Base-by-base conservation (phyloP, 1,140 invertebrate genomes). In the Temnothorax nylanderi region DNA sequence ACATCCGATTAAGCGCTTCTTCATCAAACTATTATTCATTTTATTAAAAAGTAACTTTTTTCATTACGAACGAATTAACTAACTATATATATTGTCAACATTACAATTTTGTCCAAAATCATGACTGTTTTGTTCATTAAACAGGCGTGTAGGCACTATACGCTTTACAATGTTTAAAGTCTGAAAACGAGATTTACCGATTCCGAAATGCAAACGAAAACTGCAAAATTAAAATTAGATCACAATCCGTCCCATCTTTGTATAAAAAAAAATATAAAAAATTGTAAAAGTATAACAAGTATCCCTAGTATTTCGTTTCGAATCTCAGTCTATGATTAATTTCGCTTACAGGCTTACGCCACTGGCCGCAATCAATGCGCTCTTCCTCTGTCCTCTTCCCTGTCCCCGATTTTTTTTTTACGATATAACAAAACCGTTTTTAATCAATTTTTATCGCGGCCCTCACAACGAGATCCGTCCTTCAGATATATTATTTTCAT, bases 371-470 rank as follows among this genome's bases (percentile, higher is more conserved):
- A 75, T 84, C 69, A 84, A 16, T 75, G 49, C 51, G 26, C 54
- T 82, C 62, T 86, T 67, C 58, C 64, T 85, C 64, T 82, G 44
- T 71, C 37, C 34, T 49, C 60, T 51, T 51, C 60, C 26, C 34
- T 49, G 72, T 56, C 60, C 56, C 49, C 37, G 74, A 77, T 64
- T 67, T 81, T 74, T 82, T 51, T 65, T 82, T 82, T 37, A 74
- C 41, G 67, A 47, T 74, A 82, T 74, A 74, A 82, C 51, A 82
- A 74, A 82, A 58, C 41, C 26, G 18, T 82, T 72, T 47, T 82
- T 82, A 60, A 82, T 82, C 51, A 82, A 82, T 82, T 82, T 81
- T 82, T 82, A 82, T 82, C 80, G 26, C 80, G 7, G 47, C n/a
- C 54, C 37, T 58, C 54, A 13, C 54, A 26, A 47, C 51, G 18